Conservation (phyloP, 2,113 vertebrate genomes). For the Gymnobelideus leadbeateri region DNA sequence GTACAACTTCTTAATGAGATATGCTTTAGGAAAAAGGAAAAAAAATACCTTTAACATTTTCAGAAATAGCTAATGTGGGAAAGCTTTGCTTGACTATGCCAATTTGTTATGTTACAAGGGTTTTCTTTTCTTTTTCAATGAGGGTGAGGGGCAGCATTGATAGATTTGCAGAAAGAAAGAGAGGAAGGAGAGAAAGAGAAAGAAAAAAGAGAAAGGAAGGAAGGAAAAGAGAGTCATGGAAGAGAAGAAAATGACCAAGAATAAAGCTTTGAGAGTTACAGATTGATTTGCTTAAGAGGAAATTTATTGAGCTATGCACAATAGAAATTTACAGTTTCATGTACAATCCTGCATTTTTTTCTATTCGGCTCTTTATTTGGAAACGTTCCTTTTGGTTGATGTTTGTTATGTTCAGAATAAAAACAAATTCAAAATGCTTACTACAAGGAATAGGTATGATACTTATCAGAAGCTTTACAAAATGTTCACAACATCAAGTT, state of each 20-base stretch:
- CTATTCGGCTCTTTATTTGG: neutral
- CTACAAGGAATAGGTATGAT: conserved; percentile 1
- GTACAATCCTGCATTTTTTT: neutral
- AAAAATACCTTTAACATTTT: neutral
- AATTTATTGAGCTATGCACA: neutral
- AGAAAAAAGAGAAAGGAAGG: too few relatives aligned
- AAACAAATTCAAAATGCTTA: conserved; percentile 17
- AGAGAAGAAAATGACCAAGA: neutral
- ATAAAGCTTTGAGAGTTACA: neutral
- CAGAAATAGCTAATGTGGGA: neutral
- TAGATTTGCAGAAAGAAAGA: neutral
- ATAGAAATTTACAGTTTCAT: neutral
- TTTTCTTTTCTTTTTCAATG: neutral
- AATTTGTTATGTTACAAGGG: neutral
- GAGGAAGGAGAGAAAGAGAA: neutral
- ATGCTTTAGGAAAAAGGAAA: neutral
- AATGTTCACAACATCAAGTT: neutral
- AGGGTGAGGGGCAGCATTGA: neutral
- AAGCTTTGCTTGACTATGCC: neutral
- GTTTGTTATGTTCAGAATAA: neutral
- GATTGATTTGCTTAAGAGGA: neutral
- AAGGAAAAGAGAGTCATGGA: neutral
- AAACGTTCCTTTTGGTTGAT: neutral
- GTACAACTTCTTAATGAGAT: neutral
- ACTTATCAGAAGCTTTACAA: neutral